Conservation (phyloP, 2,888 invertebrate genomes). For the Petrolisthes manimaculis region DNA sequence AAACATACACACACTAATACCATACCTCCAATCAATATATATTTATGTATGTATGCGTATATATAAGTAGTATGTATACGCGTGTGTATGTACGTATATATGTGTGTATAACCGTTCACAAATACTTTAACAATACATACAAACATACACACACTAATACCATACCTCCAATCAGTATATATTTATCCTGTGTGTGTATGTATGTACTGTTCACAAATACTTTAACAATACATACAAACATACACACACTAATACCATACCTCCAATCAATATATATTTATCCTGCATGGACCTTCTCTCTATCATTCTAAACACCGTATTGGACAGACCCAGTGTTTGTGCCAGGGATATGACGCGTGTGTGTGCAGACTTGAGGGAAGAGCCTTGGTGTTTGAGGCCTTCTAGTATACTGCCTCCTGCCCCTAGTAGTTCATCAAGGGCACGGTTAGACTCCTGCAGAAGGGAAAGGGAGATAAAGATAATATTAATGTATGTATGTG, state of each 20-base stretch:
- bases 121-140: not conserved
- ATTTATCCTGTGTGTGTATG: no score
- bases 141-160: not conserved
- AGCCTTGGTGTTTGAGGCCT: conserved; percentile 85
- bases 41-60: conserved; percentile 77
- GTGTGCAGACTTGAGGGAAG: conserved; percentile 88
- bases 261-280: conserved; percentile 87
- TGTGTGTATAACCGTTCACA: not conserved
- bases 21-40: conserved; percentile 77
- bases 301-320: conserved; percentile 94
- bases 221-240: conserved; percentile 83
- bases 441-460: conserved; percentile 80
- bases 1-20: not conserved
- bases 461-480: no score
- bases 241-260: conserved; percentile 85
- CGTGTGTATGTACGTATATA: not conserved
- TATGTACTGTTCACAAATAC: conserved; percentile 68
- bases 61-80: not conserved
- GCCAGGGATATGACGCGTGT: conserved; percentile 88
- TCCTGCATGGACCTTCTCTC: conserved; percentile 89
- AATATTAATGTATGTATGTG: no score
- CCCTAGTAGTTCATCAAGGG: conserved; percentile 88
- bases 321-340: conserved; percentile 91
- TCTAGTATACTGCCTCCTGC: conserved; percentile 83
- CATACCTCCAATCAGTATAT: no score